Evolutionary conservation across 2,113 vertebrate genomes (phyloP).

Genomic region (Amphiprion percula): DNA sequence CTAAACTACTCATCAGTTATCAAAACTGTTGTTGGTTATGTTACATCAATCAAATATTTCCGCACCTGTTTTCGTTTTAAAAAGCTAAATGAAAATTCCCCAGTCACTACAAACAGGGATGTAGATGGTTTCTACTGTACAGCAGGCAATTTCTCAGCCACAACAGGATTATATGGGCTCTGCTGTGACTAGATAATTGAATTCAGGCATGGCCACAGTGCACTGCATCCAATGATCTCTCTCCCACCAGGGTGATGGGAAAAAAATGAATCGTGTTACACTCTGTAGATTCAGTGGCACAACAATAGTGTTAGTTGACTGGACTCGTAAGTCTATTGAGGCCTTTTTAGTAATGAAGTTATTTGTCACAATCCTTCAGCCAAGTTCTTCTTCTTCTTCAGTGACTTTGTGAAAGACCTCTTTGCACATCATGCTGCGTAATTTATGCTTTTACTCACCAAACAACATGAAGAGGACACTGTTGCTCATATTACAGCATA

Average conservation of each 20-base stretch:
- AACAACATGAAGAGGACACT: neutral
- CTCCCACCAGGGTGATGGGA: slow-evolving; percentile 66
- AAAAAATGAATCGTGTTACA: slow-evolving; percentile 64
- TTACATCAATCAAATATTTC: neutral
- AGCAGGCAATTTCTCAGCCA: slow-evolving; percentile 70
- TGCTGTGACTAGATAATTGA: slow-evolving; percentile 77
- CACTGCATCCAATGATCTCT: slow-evolving; percentile 72
- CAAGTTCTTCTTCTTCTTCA: slow-evolving; percentile 23
- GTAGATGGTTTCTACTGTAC: slow-evolving; percentile 62
- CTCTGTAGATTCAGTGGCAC: slow-evolving; percentile 48
- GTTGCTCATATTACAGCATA: neutral
- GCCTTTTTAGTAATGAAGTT: slow-evolving; percentile 50
- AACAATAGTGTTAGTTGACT: slow-evolving; percentile 60
- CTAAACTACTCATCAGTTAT: too few species aligned
- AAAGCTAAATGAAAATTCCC: slow-evolving; percentile 30
- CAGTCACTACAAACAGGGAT: slow-evolving; percentile 56
- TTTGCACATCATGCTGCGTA: neutral
- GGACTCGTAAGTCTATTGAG: slow-evolving; percentile 57
- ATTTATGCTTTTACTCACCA: neutral
- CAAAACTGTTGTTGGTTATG: too few species aligned
- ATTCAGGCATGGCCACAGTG: slow-evolving; percentile 72
- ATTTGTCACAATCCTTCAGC: slow-evolving; percentile 46
- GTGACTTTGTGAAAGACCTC: slow-evolving; percentile 32
- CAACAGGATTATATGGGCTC: slow-evolving; percentile 77
- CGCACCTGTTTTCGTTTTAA: neutral